Base-by-base conservation (phyloP, 2,113 vertebrate species). In the Colinus virginianus region DNA sequence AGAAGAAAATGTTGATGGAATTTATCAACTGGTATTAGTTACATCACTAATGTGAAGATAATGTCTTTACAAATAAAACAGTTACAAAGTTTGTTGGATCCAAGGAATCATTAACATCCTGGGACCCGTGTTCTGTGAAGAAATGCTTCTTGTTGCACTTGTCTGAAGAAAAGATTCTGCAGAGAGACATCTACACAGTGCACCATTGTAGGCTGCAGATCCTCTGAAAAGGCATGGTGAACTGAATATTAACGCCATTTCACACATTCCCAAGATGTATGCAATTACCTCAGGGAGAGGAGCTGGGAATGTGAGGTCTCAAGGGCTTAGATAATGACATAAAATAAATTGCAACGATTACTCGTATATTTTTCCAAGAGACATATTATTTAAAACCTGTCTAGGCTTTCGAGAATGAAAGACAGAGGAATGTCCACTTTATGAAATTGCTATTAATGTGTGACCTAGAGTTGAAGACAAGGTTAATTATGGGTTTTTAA, bases 341-440 rank as follows among this genome's bases (percentile, higher is more conserved):
- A 97, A 99, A 99, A 98, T 98, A 98, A 98, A 99, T 98, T 98
- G 97, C 98, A 97, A 98, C 89, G 96, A 98, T 98, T 98, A 98
- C 96, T 97, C 96, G 84, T 96, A 97, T 97, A 96, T 98, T 98
- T 98, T 98, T 98, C 89, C 96, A 97, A 94, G 95, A 97, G 97
- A 98, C 94, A 25, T 96, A 97, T 98, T 98, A 97, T 98, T 98
- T 97, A 98, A 98, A 98, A 95, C 96, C 95, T 96, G 97, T 97
- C 97, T 95, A 84, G 55, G 96, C 95, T 96, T 97, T 97, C 2
- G 76, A 96, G 93, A 97, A 97, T 97, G 97, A 98, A 98, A 97
- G 97, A 96, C 97, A 96, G 94, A 98, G 92, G 97, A 98, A 98
- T 98, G 98, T 98, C 98, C 98, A 98, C 98, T 98, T 98, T 97